A percentile compares a stretch with the other conserved stretches of the same genome.
These are phyloP conservation scores for Calvadosia cruxmelitensis DNA, from an alignment of 30 jellyfish, hydroid and myxozoan species.

Conservation along the genomic window DNA sequence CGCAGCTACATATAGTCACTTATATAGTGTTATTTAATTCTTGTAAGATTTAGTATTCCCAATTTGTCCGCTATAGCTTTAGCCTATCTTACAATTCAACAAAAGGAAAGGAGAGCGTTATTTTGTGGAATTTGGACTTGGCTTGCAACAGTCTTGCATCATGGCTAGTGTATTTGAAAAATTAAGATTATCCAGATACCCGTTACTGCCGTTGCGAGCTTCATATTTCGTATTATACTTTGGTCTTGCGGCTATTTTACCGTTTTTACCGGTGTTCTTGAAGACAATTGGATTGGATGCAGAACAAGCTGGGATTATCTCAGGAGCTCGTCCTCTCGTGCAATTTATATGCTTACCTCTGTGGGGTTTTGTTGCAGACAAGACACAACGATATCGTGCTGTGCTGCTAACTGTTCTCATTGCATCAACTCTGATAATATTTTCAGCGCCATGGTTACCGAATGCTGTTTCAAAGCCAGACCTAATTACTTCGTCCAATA, in stretches of 20 bases:
- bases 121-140: too few relatives aligned
- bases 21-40: too few relatives aligned
- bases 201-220: constrained; percentile 36
- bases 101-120: too few relatives aligned
- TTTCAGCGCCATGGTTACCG: constrained; percentile 69
- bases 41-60: too few relatives aligned
- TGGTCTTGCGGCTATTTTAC: constrained; percentile 40
- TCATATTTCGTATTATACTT: constrained; percentile 47
- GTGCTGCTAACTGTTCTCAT: constrained; percentile 18
- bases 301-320: constrained; percentile 52
- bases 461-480: background rate
- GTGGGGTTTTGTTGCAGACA: constrained; percentile 70
- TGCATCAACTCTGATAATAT: constrained; percentile 19
- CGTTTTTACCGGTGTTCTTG: constrained; percentile 43
- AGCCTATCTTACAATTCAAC: too few relatives aligned
- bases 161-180: too few relatives aligned
- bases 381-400: constrained; percentile 31
- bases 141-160: too few relatives aligned
- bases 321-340: constrained; percentile 46
- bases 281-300: constrained; percentile 62
- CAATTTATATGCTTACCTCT: constrained; percentile 49
- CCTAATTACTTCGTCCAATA: background rate
- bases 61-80: too few relatives aligned
- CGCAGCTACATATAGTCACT: too few relatives aligned
- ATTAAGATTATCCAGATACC: too few relatives aligned